These are phyloP conservation scores for Gopherus flavomarginatus DNA, from an alignment of 2,113 vertebrate species.

Conservation along the genomic window DNA sequence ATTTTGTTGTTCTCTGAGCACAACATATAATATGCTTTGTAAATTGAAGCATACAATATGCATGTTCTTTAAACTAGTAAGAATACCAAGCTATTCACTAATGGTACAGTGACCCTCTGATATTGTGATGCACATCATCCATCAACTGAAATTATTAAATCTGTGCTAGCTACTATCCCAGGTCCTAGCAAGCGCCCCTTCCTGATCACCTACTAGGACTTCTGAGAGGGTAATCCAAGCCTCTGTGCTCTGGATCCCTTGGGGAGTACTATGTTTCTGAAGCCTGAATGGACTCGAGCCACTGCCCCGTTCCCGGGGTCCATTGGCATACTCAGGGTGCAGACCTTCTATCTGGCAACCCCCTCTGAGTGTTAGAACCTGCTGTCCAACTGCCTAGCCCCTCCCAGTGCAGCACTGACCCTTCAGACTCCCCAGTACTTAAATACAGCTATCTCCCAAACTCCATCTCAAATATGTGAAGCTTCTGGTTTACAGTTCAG, in stretches of 20 bases:
- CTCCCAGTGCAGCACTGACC: not conserved
- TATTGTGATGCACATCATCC: not conserved
- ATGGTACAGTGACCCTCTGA: not conserved
- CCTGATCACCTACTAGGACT: not conserved
- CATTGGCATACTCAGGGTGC: not conserved
- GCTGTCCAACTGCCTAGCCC: not conserved
- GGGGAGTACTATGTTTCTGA: not conserved
- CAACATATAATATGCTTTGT: not conserved
- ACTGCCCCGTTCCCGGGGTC: not conserved
- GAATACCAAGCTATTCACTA: not conserved
- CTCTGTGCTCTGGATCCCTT: not conserved
- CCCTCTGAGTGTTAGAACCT: not conserved
- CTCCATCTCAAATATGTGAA: not conserved
- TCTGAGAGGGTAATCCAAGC: not conserved
- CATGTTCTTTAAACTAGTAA: not conserved
- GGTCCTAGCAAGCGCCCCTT: not conserved
- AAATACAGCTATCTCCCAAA: not conserved
- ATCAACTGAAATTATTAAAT: not conserved
- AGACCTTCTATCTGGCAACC: not conserved
- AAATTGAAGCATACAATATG: not conserved
- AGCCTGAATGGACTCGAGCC: not conserved
- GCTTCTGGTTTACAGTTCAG: not conserved
- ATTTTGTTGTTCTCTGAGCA: not conserved
- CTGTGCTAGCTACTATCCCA: not conserved
- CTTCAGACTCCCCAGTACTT: not conserved